Conservation (phyloP, 1,140 invertebrate species). For the Monochamus saltuarius region DNA sequence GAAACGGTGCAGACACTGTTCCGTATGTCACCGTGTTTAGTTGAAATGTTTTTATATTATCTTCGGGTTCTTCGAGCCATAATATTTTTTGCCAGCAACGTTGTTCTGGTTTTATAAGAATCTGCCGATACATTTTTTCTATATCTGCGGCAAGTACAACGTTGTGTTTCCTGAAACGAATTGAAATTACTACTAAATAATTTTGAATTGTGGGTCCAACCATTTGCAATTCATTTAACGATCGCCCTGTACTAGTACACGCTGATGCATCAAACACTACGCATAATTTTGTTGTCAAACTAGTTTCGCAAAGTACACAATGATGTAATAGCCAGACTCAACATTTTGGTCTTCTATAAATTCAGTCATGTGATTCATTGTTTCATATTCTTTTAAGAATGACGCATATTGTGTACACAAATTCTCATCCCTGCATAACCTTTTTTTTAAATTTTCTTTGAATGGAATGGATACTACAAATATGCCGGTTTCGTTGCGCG, state of each 20-base stretch:
- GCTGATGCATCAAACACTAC: constrained; percentile 41
- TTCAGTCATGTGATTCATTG: constrained; percentile 1
- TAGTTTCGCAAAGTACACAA: constrained; percentile 28
- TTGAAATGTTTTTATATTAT: constrained; percentile 33
- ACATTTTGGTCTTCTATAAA: background rate
- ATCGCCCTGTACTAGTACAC: constrained; percentile 32
- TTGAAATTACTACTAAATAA: constrained; percentile 42
- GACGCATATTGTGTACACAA: background rate
- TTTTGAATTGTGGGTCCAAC: constrained; percentile 49
- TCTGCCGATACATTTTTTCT: constrained; percentile 48
- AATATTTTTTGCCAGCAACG: constrained; percentile 38
- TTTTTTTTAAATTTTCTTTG: constrained; percentile 2
- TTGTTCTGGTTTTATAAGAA: constrained; percentile 35
- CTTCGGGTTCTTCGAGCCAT: constrained; percentile 17
- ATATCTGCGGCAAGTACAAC: constrained; percentile 42
- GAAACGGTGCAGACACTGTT: constrained; percentile 22
- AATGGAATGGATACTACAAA: constrained; percentile 20
- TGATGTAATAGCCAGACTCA: constrained; percentile 44
- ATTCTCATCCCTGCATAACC: background rate
- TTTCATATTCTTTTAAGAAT: constrained; percentile 17
- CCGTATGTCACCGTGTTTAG: constrained; percentile 39
- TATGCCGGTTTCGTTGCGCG: constrained; percentile 1
- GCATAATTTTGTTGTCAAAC: constrained; percentile 32
- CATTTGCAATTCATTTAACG: constrained; percentile 45
- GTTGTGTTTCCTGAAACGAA: constrained; percentile 43